Evolutionary conservation across 2,888 invertebrate genomes (phyloP), one percentile per base, ranked within the genome.

Genomic region (Argyresthia albistria): DNA sequence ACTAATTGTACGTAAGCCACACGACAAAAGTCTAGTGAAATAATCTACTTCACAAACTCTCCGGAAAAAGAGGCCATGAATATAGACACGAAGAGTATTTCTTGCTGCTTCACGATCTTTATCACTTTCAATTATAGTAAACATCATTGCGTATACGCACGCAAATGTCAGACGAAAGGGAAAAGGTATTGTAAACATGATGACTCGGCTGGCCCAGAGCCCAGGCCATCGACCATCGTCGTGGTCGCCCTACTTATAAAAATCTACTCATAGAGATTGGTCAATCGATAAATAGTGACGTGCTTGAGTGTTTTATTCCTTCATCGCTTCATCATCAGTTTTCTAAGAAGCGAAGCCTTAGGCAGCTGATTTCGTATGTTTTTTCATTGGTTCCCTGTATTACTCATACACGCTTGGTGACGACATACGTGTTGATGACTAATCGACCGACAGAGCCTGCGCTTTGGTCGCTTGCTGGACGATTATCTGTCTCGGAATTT

Each of bases 341-440:
- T 42, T 42, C 42, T 42, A 12, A 42, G 42, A 42, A n/a, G 15
- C 45, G 45, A 15, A 14, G 12, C 14, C n/a, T 45, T 45, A 45
- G 45, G 3, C 3, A 4, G 45, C 9, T 3, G 45, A 15, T 45
- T 45, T 45, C 6, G 12, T 45, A 8, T 15, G 68, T 70, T 76
- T 78, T 74, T 74, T 77, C 39, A 14, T 66, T 66, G 57, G 66
- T 68, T 65, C 3, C 4, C 39, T 14, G 42, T 68, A 66, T 82
- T 80, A 81, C 71, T 84, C 84, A 82, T 69, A 62, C 70, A 65
- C 70, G 72, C 74, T 79, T 76, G 70, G 59, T 84, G 84, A 86
- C 83, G 83, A 82, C 82, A 84, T 11, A 12, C 35, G 48, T 35
- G 2, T 25, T 25, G 25, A 66, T 84, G 84, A 83, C 78, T 83